These are phyloP conservation scores for Drosophila punjabiensis DNA, from an alignment of 1,140 invertebrate genomes.

Conservation along the genomic window DNA sequence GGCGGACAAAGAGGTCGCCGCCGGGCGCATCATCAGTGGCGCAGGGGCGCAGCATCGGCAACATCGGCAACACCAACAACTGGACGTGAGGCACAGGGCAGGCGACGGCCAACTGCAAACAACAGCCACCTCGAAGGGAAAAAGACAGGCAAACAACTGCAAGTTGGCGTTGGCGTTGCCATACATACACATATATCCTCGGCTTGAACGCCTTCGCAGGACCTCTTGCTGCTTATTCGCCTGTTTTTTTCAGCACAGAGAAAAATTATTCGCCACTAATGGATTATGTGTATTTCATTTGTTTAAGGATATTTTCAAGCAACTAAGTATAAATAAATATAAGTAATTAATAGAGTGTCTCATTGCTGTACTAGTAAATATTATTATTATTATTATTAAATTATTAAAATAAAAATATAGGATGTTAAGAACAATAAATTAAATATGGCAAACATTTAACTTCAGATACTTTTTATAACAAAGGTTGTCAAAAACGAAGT, in stretches of 20 bases:
- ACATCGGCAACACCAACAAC: constrained; percentile 18
- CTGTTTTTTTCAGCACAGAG: constrained; percentile 1
- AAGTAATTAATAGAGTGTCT: not conserved
- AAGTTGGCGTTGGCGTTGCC: constrained; percentile 35
- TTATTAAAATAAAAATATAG: too few species aligned
- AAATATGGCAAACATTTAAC: not conserved
- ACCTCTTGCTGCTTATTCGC: constrained; percentile 23
- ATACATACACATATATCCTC: constrained; percentile 24
- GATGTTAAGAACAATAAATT: not conserved
- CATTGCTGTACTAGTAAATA: not conserved
- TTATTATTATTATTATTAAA: not conserved
- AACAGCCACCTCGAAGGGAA: constrained; percentile 40
- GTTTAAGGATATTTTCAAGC: not conserved
- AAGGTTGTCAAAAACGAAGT: not conserved
- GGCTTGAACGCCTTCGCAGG: constrained; percentile 24
- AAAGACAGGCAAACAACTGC: constrained; percentile 62
- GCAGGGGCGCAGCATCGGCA: constrained; percentile 1
- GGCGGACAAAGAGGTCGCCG: constrained; percentile 32
- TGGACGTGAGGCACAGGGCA: constrained; percentile 53
- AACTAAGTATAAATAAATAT: not conserved
- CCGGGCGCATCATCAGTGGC: constrained; percentile 8
- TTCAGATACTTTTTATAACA: not conserved
- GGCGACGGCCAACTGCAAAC: constrained; percentile 39
- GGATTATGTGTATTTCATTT: not conserved
- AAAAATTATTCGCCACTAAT: not conserved